Evolutionary conservation across 2,888 invertebrate genomes (phyloP).

Genomic region (Epinotia bilunana): DNA sequence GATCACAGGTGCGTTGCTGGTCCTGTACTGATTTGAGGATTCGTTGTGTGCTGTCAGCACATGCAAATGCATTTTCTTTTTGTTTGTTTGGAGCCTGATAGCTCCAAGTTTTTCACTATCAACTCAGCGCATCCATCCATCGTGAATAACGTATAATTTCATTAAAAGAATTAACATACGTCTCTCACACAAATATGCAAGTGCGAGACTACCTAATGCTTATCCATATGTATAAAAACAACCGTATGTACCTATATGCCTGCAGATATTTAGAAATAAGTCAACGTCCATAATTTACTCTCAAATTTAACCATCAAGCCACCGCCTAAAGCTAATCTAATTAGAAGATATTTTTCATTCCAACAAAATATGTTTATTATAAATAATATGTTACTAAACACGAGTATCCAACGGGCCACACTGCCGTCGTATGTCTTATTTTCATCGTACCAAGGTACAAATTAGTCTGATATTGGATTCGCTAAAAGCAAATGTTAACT

Average conservation of each 20-base stretch:
- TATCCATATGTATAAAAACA: not conserved
- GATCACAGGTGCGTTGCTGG: no score
- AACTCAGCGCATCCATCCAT: no score
- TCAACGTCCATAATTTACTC: conserved; percentile 15
- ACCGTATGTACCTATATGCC: no score
- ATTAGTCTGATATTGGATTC: conserved; percentile 21
- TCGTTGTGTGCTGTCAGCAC: no score
- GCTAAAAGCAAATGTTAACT: conserved; percentile 43
- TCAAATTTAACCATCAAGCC: conserved; percentile 7
- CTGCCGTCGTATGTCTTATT: conserved; percentile 47
- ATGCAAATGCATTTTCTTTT: no score
- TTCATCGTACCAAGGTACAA: conserved; percentile 43
- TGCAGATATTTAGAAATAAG: no score
- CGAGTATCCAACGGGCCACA: conserved; percentile 53
- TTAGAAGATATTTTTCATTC: conserved; percentile 26
- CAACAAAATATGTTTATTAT: conserved; percentile 49
- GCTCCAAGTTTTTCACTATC: no score
- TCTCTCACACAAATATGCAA: conserved; percentile 2
- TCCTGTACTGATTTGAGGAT: no score
- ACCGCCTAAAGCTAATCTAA: conserved; percentile 30
- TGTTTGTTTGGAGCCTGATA: no score
- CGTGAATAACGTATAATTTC: no score
- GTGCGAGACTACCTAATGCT: no score
- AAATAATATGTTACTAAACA: conserved; percentile 62
- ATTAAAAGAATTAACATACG: no score